Evolutionary conservation across 2,113 vertebrate species (phyloP).

Genomic region (Gadus macrocephalus): DNA sequence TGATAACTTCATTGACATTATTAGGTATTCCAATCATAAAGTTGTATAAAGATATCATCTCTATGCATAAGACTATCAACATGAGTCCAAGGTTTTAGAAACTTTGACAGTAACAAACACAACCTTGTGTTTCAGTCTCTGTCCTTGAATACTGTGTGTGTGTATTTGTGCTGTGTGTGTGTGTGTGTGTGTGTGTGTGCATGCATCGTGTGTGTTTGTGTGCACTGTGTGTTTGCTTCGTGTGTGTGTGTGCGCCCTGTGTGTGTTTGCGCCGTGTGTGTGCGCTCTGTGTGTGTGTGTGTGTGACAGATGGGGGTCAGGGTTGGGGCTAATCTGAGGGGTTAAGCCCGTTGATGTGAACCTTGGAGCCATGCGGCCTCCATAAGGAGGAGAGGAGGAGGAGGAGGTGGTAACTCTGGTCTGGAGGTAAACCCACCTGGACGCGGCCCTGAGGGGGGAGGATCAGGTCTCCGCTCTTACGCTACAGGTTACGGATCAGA

Average conservation of each 20-base stretch:
- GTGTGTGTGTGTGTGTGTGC: neutral
- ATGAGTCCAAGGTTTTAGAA: too few relatives aligned
- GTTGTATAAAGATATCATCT: too few relatives aligned
- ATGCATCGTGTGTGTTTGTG: neutral
- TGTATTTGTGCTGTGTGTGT: neutral
- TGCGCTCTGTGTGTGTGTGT: neutral
- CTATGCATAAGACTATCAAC: too few relatives aligned
- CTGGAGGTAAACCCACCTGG: neutral
- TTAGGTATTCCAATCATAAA: too few relatives aligned
- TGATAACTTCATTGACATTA: too few relatives aligned
- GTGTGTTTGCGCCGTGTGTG: neutral
- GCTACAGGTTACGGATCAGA: too few relatives aligned
- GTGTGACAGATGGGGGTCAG: conserved; percentile 60
- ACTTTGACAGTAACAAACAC: too few relatives aligned
- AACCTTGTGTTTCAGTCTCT: too few relatives aligned
- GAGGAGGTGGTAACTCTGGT: conserved; percentile 31
- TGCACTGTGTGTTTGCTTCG: conserved; percentile 1
- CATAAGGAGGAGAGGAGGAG: conserved; percentile 24
- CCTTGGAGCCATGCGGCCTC: conserved; percentile 25
- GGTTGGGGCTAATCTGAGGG: conserved; percentile 61
- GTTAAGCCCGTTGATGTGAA: conserved; percentile 66
- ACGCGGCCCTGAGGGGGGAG: too few relatives aligned
- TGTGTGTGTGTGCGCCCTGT: neutral
- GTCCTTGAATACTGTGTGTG: neutral
- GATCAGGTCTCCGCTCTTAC: too few relatives aligned